A percentile compares a stretch with the other conserved stretches of the same genome.
Conservation (phyloP, 2,113 vertebrate genomes). For the Phrynocephalus versicolor region DNA sequence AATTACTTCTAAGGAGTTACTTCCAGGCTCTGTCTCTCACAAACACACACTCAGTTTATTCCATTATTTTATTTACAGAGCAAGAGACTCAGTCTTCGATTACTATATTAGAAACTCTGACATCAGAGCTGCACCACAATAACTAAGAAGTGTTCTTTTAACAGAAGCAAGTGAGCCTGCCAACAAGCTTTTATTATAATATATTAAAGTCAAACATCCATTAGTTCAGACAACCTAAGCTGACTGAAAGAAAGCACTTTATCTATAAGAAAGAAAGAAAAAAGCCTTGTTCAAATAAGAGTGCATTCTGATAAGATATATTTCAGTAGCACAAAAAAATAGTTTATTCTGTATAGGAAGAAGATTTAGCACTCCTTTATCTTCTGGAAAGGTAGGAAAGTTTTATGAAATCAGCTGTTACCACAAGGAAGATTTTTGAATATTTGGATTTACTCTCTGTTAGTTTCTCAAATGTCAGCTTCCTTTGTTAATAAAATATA, state of each 20-base stretch:
- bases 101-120: background rate
- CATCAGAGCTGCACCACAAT: background rate
- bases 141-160: background rate
- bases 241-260: background rate
- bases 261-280: background rate
- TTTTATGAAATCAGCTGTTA: constrained; percentile 30
- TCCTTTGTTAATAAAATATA: constrained; percentile 28
- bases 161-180: background rate
- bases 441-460: constrained; percentile 17
- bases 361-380: constrained; percentile 7
- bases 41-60: background rate
- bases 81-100: background rate
- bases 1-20: too few relatives aligned
- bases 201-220: constrained; percentile 25
- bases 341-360: constrained; percentile 16
- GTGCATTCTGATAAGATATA: constrained; percentile 14
- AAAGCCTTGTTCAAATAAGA: background rate
- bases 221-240: constrained; percentile 14
- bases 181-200: constrained; percentile 23
- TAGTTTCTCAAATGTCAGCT: constrained; percentile 4
- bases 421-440: constrained; percentile 18
- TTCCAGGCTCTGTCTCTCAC: background rate
- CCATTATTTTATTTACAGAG: background rate
- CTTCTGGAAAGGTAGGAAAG: constrained; percentile 1
- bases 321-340: constrained; percentile 2